Percentiles rank a stretch among this genome's conserved stretches.
These are phyloP conservation scores for Cecidostiba fungosa DNA, from an alignment of 2,888 invertebrate genomes.

Conservation along the genomic window DNA sequence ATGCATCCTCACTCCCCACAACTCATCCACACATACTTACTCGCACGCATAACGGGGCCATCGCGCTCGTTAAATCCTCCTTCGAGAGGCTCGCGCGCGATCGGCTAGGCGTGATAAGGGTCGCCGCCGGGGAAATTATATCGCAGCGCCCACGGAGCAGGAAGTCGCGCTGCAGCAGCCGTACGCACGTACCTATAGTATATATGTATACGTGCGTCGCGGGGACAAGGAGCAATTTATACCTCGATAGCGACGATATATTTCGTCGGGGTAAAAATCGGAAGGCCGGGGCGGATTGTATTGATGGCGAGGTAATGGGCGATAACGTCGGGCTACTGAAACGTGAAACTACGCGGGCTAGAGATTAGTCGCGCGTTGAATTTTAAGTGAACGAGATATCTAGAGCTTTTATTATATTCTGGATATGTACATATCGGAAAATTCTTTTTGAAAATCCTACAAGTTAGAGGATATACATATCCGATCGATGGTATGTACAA, in stretches of 20 bases:
- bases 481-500: neutral
- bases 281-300: neutral
- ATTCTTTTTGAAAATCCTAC: neutral
- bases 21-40: neutral
- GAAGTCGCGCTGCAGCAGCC: constrained; percentile 27
- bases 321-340: neutral
- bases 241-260: constrained; percentile 48
- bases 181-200: neutral
- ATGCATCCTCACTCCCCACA: neutral
- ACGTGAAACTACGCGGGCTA: neutral
- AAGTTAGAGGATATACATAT: no score
- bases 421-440: neutral
- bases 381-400: neutral
- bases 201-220: neutral
- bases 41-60: neutral
- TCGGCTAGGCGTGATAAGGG: constrained; percentile 18
- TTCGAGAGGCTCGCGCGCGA: constrained; percentile 6
- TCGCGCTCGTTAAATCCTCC: constrained; percentile 13
- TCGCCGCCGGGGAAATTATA: constrained; percentile 13
- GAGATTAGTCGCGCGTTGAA: neutral
- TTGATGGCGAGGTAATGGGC: constrained; percentile 23
- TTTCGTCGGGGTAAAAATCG: neutral
- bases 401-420: neutral
- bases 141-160: constrained; percentile 27
- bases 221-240: constrained; percentile 50